Evolutionary conservation across 2,113 vertebrate species (phyloP), one percentile per base, ranked within the genome.

Genomic region (Todiramphus chloris): DNA sequence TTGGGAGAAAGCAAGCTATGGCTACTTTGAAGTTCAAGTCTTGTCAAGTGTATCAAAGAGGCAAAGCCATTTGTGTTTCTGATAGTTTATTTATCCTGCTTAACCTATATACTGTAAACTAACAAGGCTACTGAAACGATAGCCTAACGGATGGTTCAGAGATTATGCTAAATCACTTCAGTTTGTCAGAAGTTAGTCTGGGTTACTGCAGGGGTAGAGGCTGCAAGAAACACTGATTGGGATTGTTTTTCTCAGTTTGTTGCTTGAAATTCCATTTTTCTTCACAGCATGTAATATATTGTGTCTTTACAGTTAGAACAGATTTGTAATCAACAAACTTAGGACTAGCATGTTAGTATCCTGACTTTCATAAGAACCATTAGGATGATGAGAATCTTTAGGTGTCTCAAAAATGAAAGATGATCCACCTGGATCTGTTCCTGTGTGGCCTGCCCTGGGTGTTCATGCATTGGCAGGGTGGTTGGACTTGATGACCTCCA

Each of bases 221-320:
- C 56, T 12, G 46, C 73, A 66, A n/a, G 58, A 41, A 81, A 19
- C 44, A 46, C n/a, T 16, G 62, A 81, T 75, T 31, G 48, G 48
- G 79, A 80, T 77, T 3, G 3, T 79, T 95, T 94, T 81, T 64
- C 82, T 46, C 51, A 31, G 83, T 87, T 95, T 46, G 41, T 83
- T 86, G 50, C 78, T 83, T 70, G 91, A 89, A 95, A 93, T 92
- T 82, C 55, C 30, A 12, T 73, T 91, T 96, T 94, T 91, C 77
- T 79, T 87, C 62, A n/a, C 41, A 62, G 66, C 62, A 21, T 55
- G 62, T 58, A 62, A 28, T 51, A 35, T 78, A 35, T 72, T 64
- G 30, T 64, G 41, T 51, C 73, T 91, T 66, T 59, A 13, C 46
- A 60, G 64, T 75, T 89, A 51, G 81, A 93, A 28, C 18, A 59